Conservation (phyloP, 2,113 vertebrate genomes). For the Lampris incognitus region DNA sequence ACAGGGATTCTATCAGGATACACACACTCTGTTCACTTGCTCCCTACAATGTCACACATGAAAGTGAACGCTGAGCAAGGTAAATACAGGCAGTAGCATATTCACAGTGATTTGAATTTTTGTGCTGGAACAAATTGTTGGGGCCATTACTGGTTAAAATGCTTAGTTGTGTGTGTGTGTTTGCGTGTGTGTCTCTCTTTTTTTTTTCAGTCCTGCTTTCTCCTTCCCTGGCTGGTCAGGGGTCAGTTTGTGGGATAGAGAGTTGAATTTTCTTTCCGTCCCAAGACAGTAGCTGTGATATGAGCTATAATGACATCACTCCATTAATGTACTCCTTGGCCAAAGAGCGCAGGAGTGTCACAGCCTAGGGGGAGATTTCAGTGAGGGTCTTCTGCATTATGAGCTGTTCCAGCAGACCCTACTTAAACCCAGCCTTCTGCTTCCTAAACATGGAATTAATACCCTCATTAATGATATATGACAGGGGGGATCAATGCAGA, state of each 20-base stretch:
- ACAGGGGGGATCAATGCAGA: constrained; percentile 95
- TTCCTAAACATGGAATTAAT: constrained; percentile 99
- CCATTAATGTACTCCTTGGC: constrained; percentile 76
- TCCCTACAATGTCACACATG: background rate
- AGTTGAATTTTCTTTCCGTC: constrained; percentile 55
- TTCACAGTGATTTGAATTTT: background rate
- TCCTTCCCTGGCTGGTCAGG: constrained; percentile 32
- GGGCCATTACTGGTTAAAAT: background rate
- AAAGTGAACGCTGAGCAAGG: background rate
- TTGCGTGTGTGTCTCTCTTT: too few relatives aligned
- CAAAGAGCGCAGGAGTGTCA: constrained; percentile 64
- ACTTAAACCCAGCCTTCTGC: constrained; percentile 89
- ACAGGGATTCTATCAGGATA: constrained; percentile 51
- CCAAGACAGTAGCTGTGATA: constrained; percentile 74
- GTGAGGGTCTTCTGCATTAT: constrained; percentile 81
- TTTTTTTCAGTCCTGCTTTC: too few relatives aligned
- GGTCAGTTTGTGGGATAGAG: constrained; percentile 59
- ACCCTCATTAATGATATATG: constrained; percentile 99
- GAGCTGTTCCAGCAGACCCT: constrained; percentile 81
- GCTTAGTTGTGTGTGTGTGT: background rate
- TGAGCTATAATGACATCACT: constrained; percentile 84
- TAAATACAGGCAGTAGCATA: background rate
- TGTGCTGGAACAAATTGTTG: background rate
- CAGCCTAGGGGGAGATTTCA: constrained; percentile 86
- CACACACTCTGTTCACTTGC: background rate